Evolutionary conservation across 2,888 invertebrate species (phyloP), one percentile per base, ranked within the genome.

Genomic region (Athripsodes cinereus): DNA sequence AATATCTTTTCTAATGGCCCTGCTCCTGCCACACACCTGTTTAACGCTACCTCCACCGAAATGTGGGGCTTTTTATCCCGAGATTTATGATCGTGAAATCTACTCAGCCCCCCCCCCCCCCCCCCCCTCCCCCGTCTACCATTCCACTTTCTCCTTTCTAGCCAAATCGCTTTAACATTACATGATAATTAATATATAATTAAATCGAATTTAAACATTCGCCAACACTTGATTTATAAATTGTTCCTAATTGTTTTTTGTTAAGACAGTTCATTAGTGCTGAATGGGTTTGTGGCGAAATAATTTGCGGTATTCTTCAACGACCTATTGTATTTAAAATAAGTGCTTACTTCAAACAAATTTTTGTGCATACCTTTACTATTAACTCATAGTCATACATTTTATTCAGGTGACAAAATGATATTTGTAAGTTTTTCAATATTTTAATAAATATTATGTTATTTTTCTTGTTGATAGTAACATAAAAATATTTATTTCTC

Each of bases 1-100:
- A 22, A 50, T 50, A 26, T 50, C 16, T 20, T 26, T 26, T 50
- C 22, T 50, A 50, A 22, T 50, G 50, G 48, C 19, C 48, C 26
- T 18, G 6, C 50, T 18, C 18, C 40, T 13, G 16, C 20, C 26
- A 50, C 50, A 26, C 50, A n/a, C 21, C 22, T 50, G 40, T 50
- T 18, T 26, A 50, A 6, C 21, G 50, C 20, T 8, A 8, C 16
- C 50, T 13, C 26, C 3, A 13, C 50, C 16, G n/a, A 18, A 21
- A 8, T 50, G 26, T 50, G 50, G 26, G 22, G 22, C 50, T 50
- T 50, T 50, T 20, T 50, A 18, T 16, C 20, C 50, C 22, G 50
- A 50, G 40, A 40, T 40, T 40, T 40, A 40, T 40, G 40, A 40
- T 8, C 40, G 40, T 16, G n/a, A 16, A 40, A 16, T 40, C 40